Conservation (phyloP, 2,113 vertebrate species). For the Alethe castanea region DNA sequence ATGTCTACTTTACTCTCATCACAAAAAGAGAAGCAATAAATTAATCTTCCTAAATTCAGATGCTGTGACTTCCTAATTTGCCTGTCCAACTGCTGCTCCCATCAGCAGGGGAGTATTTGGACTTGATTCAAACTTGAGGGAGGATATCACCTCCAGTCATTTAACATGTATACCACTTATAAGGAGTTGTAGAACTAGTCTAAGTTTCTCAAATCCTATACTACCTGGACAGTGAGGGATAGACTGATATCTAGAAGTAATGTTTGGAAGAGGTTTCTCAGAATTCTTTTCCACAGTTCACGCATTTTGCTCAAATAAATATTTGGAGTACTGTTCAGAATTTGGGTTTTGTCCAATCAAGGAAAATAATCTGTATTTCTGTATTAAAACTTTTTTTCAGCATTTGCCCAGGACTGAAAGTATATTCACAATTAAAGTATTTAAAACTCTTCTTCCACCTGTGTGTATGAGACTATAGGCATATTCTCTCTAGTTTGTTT, state of each 20-base stretch:
- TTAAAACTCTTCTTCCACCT: neutral
- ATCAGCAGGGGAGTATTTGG: neutral
- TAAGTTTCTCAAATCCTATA: neutral
- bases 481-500: neutral
- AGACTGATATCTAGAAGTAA: neutral
- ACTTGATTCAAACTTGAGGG: neutral
- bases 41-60: neutral
- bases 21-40: neutral
- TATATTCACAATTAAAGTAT: neutral
- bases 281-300: neutral
- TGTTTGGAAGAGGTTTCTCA: neutral
- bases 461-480: fast-evolving
- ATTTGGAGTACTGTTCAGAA: neutral
- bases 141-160: neutral
- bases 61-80: neutral
- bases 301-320: neutral
- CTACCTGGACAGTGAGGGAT: neutral
- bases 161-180: neutral
- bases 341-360: neutral
- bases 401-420: neutral
- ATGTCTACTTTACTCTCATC: neutral
- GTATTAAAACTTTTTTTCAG: neutral
- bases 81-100: neutral
- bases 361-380: neutral
- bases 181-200: neutral